Conservation (phyloP, 30 jellyfish, hydroid and myxozoan genomes). For the Mastigias papua region DNA sequence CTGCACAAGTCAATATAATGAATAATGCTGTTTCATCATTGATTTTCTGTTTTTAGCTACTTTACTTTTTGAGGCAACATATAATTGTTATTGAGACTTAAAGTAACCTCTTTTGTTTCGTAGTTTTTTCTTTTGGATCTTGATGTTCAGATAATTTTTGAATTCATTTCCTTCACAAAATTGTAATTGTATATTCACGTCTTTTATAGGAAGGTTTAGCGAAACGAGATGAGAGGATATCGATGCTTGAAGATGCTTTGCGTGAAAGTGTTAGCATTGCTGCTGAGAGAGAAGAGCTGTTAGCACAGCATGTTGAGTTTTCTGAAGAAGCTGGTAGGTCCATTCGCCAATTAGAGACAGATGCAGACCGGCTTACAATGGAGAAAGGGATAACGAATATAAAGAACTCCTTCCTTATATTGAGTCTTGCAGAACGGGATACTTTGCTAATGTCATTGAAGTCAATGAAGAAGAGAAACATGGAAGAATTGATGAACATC, state of each 20-base stretch:
- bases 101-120: no score
- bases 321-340: conserved; percentile 86
- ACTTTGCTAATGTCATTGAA: conserved; percentile 77
- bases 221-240: conserved; percentile 79
- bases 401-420: conserved; percentile 88
- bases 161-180: no score
- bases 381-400: conserved; percentile 94
- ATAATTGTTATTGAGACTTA: no score
- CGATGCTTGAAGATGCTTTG: conserved; percentile 94
- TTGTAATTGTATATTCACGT: no score
- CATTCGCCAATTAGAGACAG: conserved; percentile 67
- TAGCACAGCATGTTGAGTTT: conserved; percentile 85
- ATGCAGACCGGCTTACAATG: conserved; percentile 77
- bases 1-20: no score
- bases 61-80: no score
- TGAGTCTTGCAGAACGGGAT: conserved; percentile 91
- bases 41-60: no score
- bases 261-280: conserved; percentile 96
- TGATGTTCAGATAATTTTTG: no score
- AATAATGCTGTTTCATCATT: no score
- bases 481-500: conserved; percentile 79
- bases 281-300: conserved; percentile 90
- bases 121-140: no score
- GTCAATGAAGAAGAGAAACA: conserved; percentile 70
- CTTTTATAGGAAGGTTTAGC: conserved; percentile 72